A percentile compares a stretch with the other conserved stretches of the same genome.
These are phyloP conservation scores for Bovichtus diacanthus DNA, from an alignment of 2,797 vertebrate species.

Conservation along the genomic window DNA sequence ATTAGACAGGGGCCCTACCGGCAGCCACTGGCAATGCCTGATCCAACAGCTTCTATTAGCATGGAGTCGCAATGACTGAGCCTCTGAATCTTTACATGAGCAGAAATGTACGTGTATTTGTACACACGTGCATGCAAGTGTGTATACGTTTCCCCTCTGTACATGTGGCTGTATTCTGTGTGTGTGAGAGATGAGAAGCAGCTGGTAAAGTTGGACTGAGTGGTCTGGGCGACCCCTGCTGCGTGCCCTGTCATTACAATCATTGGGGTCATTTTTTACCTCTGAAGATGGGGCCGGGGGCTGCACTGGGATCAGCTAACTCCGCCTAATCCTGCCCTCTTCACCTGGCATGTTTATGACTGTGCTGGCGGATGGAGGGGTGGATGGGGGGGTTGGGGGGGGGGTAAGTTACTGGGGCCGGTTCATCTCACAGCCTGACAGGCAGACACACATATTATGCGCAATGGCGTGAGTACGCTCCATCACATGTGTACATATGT, in stretches of 20 bases:
- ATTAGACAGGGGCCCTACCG: slow-evolving; percentile 55
- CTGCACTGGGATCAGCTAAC: slow-evolving; percentile 51
- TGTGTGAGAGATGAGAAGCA: slow-evolving; percentile 75
- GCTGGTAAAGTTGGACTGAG: slow-evolving; percentile 66
- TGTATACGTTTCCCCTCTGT: slow-evolving; percentile 35
- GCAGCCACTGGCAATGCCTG: slow-evolving; percentile 36
- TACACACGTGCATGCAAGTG: slow-evolving; percentile 8
- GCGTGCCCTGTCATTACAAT: slow-evolving; percentile 75
- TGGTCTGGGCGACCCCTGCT: slow-evolving; percentile 68
- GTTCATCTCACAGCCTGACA: slow-evolving; percentile 71
- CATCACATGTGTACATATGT: slow-evolving; percentile 37
- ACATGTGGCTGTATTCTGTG: slow-evolving; percentile 53
- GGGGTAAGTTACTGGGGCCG: slow-evolving; percentile 48
- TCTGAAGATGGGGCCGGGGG: slow-evolving; percentile 72
- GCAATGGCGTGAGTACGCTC: slow-evolving; percentile 34
- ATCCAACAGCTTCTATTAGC: slow-evolving; percentile 37
- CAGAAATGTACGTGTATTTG: background rate
- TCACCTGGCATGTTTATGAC: slow-evolving; percentile 79
- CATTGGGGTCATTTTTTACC: slow-evolving; percentile 77
- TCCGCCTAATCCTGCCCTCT: slow-evolving; percentile 63
- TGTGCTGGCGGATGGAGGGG: slow-evolving; percentile 51
- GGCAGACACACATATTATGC: slow-evolving; percentile 58
- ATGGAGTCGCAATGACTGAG: slow-evolving; percentile 3
- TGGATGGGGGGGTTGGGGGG: background rate
- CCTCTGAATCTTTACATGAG: background rate